Evolutionary conservation across 2,113 vertebrate species (phyloP), one percentile per base, ranked within the genome.

Genomic region (Mixornis gularis): DNA sequence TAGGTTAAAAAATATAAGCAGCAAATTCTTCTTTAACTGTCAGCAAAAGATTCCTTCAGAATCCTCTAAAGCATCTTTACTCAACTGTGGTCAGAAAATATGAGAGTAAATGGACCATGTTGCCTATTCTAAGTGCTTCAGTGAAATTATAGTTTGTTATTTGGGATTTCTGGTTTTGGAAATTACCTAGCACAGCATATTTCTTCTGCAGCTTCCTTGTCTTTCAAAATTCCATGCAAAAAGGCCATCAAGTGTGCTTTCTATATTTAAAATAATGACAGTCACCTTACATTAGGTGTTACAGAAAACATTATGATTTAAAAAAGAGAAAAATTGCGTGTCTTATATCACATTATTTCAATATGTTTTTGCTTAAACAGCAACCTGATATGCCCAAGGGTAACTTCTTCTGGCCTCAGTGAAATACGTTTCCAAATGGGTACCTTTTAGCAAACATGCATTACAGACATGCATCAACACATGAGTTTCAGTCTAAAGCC

Each of bases 81-180:
- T 95, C 55, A 85, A n/a, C 72, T 87, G 38, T 82, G 56, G 71
- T 88, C 68, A 91, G 64, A 94, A 94, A 91, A 86, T 83, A 83
- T 0, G 4, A 70, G n/a, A 88, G 17, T 60, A 95, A 92, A 95
- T 92, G 87, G 71, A 83, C 68, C 76, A 34, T 91, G 30, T 40
- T 87, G 17, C 79, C 82, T 88, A 52, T 68, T 92, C 36, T 88
- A 91, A 91, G 76, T 90, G 85, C 79, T 91, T 85, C 76, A 90
- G 26, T 90, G 85, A 91, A 91, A 88, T 85, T 77, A 46, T 36
- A 59, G 34, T 59, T 91, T 66, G 55, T 91, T 93, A 79, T 66
- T 70, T 80, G 64, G 48, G 65, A 90, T 86, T 94, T 94, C 92
- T 88, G 48, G 62, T 30, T 93, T 93, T 77, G 27, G 27, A 94